Evolutionary conservation across 2,888 invertebrate genomes (phyloP).

Genomic region (Cerceris ruficornis): DNA sequence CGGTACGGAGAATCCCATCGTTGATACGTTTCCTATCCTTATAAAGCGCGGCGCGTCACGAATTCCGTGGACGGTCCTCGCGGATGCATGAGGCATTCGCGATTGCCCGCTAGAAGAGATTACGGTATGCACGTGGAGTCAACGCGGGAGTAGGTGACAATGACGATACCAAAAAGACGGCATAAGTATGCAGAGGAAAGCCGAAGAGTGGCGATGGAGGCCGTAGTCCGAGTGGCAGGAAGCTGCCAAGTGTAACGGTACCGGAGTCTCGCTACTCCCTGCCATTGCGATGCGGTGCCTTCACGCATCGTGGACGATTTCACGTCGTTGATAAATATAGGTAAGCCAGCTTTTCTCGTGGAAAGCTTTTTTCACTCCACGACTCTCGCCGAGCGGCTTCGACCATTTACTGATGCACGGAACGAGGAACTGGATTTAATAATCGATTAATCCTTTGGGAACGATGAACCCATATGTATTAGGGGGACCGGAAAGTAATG

Average conservation of each 20-base stretch:
- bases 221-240: slow-evolving; percentile 71
- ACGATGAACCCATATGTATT: no score
- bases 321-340: slow-evolving; percentile 63
- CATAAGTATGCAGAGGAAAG: slow-evolving; percentile 72
- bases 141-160: slow-evolving; percentile 59
- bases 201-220: slow-evolving; percentile 67
- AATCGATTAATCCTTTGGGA: neutral
- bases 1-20: neutral
- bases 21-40: neutral
- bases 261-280: slow-evolving; percentile 63
- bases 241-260: slow-evolving; percentile 78
- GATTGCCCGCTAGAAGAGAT: slow-evolving; percentile 25
- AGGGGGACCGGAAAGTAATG: no score
- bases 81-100: slow-evolving; percentile 37
- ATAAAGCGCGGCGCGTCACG: slow-evolving; percentile 9
- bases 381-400: no score
- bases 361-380: slow-evolving; percentile 25
- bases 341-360: slow-evolving; percentile 32
- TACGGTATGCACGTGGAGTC: slow-evolving; percentile 46
- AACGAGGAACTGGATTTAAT: no score
- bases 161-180: slow-evolving; percentile 57
- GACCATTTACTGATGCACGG: no score
- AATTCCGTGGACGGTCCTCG: slow-evolving; percentile 31
- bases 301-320: slow-evolving; percentile 62
- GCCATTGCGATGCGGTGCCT: slow-evolving; percentile 47